Evolutionary conservation across 2,113 vertebrate genomes (phyloP).

Genomic region (Taxidea taxus): DNA sequence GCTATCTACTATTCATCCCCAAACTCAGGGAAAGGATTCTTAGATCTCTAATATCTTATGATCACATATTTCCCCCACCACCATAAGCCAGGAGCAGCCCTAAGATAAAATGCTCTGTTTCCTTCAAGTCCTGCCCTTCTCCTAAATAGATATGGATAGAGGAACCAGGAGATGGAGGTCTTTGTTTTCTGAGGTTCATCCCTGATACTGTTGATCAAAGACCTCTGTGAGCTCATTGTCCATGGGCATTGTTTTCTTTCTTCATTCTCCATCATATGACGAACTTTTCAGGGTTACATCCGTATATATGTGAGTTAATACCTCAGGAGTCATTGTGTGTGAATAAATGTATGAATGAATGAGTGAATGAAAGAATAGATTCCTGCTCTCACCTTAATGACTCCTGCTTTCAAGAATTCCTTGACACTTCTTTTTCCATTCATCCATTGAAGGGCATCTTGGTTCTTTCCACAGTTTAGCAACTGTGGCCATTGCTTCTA

Average conservation of each 20-base stretch:
- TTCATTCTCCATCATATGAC: neutral
- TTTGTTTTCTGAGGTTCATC: too few relatives aligned
- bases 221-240: neutral
- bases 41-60: neutral
- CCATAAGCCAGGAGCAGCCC: neutral
- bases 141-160: neutral
- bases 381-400: neutral
- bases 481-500: too few relatives aligned
- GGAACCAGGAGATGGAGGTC: fast-evolving
- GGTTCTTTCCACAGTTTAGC: too few relatives aligned
- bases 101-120: neutral
- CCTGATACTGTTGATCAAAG: neutral
- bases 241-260: neutral
- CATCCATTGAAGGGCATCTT: too few relatives aligned
- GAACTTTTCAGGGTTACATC: neutral
- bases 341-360: neutral
- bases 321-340: neutral
- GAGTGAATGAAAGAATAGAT: neutral
- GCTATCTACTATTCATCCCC: fast-evolving
- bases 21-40: neutral
- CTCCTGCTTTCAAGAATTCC: neutral
- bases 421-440: neutral
- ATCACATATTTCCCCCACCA: neutral
- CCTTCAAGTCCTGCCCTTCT: neutral
- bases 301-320: neutral